Evolutionary conservation across 2,113 vertebrate genomes (phyloP), one percentile per base, ranked within the genome.

Genomic region (Psephotus haematonotus): DNA sequence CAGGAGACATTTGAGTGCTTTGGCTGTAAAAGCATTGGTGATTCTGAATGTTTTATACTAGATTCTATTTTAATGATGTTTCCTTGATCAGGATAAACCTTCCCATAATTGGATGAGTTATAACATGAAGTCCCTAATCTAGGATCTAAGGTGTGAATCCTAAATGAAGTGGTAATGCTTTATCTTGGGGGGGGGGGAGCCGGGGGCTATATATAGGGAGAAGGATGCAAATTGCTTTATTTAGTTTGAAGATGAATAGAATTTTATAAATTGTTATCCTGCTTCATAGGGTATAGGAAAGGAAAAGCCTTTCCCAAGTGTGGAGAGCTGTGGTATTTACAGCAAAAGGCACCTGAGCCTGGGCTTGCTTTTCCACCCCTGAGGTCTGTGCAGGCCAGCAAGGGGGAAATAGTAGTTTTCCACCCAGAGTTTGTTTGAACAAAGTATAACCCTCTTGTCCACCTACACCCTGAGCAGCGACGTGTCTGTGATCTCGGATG

Each of bases 21-120:
- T 96, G 95, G 91, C 88, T 97, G 77, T 85, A 89, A 94, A 91
- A 92, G 88, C 80, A 18, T 81, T 89, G 81, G 62, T 92, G 93
- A 93, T 95, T 94, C 29, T 81, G 86, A 94, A 92, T 96, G 86
- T 95, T 95, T 94, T 91, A 69, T 95, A 93, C 85, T 95, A 87
- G 87, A 82, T 96, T 95, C 60, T 95, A 37, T 97, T 92, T 95
- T 82, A 87, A 86, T 20, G 17, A 87, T 1, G 7, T 91, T 96
- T 92, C 89, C 82, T 96, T 65, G 80, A 52, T 93, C 55, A 70
- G 77, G 93, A 95, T 55, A 86, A 94, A 92, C 75, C 67, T 65
- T 95, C 69, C 89, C 39, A 0, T 64, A 85, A 89, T 52, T 46
- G 53, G 67, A 71, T 80, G 63, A 80, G 63, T 80, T 95, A 90